Base-by-base conservation (phyloP, 2,888 invertebrate species). In the Euclidia mi region DNA sequence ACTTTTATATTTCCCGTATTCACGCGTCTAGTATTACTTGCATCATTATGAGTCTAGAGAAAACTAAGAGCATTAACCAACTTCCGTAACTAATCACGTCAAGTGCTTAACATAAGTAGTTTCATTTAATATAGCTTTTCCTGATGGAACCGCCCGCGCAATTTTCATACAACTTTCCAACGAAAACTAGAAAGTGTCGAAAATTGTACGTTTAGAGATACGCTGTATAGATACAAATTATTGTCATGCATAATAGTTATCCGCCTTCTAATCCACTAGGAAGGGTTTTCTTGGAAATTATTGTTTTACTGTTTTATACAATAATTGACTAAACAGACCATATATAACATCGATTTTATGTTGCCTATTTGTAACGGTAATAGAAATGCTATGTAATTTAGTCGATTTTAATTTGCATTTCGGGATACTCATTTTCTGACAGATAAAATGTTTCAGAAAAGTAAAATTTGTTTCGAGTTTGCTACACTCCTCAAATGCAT, bases 181-280 rank as follows among this genome's bases (percentile, higher is more conserved):
- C 43, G 48, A 67, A 66, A 69, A 76, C 65, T 77, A 72, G 82
- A 82, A 84, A 82, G 81, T 75, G 42, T 60, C 62, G 57, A 78
- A 82, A 82, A 79, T 78, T 71, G 61, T 60, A 63, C 42, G 60
- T 43, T 60, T 3, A 15, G 49, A 70, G 71, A 71, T 59, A 71
- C 65, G 56, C 51, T 64, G 14, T 58, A 53, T 58, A 70, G 44
- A 60, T 71, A 71, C 63, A 64, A 71, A 68, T 65, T 63, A 52
- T 65, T 65, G 34, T 53, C 51, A 55, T 58, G 37, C 31, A 58
- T 59, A 53, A 65, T 56, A 40, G 51, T 60, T 57, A 37, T 25
- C 35, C 37, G n/a, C 6, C 12, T 17, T 37, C 38, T 20, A 40
- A 32, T 38, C 6, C 9, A 38, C 37, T 1, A 45, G 9, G 25